Base-by-base conservation (phyloP, 2,888 invertebrate species). In the Morpho helenor region DNA sequence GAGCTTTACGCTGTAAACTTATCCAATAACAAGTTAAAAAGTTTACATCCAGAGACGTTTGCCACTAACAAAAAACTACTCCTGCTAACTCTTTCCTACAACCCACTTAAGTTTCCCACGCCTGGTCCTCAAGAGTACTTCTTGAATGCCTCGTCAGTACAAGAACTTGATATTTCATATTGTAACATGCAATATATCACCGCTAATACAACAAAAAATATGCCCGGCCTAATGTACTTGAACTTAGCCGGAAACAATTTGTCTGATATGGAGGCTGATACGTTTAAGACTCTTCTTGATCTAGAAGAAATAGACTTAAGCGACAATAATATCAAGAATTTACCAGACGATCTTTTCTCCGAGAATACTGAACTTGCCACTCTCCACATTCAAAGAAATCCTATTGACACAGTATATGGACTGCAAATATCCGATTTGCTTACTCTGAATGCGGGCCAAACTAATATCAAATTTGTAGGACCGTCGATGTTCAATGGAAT, bases 221-320 rank as follows among this genome's bases (percentile, higher is more conserved):
- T 95, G 84, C 87, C 91, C 7, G 93, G 92, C 61, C 91, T 95
- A 44, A 92, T 93, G 72, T 94, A 93, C 73, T 87, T 95, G 52
- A 95, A 94, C 72, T 82, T 96, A 60, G 92, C 93, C 41, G 92
- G 93, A 56, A 96, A 96, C 72, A 91, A 91, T 56, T 80, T 96
- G 52, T 91, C 90, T 52, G 91, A 92, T 52, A 85, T 94, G 70
- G 92, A 93, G 58, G 87, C 88, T 22, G 85, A 87, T 55, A 89
- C 92, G 0, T 95, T 96, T 78, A 92, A 92, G 60, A 88, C 91
- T 23, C 82, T 94, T 31, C 84, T 92, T 8, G 92, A 93, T 51
- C 90, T 96, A 56, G 94, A 94, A 74, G 95, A 95, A 71, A 79
- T 96, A 40, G 94, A 95, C 72, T 82, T 96, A 7, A 94, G 95